A percentile compares a stretch with the other conserved stretches of the same genome.
These are phyloP conservation scores for Cyphomyrmex costatus DNA, from an alignment of 1,140 invertebrate species.

Conservation along the genomic window DNA sequence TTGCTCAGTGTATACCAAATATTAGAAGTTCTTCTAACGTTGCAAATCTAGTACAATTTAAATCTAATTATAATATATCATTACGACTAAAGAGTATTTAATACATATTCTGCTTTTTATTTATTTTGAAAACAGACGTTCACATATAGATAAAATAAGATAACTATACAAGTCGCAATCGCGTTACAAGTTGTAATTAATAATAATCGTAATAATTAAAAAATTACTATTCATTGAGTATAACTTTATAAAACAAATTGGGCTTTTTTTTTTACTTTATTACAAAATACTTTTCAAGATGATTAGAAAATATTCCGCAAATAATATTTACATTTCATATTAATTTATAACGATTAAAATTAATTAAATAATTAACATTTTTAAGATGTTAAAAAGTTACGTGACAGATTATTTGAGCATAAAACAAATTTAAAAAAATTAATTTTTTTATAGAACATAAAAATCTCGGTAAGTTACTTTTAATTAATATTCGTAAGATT, in stretches of 20 bases:
- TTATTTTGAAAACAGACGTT: background rate
- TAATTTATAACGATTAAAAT: background rate
- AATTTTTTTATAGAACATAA: background rate
- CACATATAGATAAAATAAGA: background rate
- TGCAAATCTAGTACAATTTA: background rate
- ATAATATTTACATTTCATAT: background rate
- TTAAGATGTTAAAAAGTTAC: background rate
- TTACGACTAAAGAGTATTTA: background rate
- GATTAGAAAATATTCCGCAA: background rate
- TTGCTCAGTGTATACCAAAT: background rate
- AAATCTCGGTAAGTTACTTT: background rate
- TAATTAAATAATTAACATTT: background rate
- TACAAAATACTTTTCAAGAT: slow-evolving; percentile 3
- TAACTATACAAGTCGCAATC: background rate
- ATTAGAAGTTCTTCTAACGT: background rate
- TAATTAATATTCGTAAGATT: slow-evolving; percentile 56
- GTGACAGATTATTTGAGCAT: background rate
- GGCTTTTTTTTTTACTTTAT: background rate
- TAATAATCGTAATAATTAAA: background rate
- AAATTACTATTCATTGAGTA: background rate
- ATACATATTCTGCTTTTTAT: slow-evolving; percentile 24
- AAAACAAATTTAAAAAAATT: background rate
- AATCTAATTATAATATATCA: background rate
- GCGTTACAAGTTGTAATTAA: background rate
- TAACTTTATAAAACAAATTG: background rate